Base-by-base conservation (phyloP, 2,113 vertebrate species). In the Patagioenas fasciata region DNA sequence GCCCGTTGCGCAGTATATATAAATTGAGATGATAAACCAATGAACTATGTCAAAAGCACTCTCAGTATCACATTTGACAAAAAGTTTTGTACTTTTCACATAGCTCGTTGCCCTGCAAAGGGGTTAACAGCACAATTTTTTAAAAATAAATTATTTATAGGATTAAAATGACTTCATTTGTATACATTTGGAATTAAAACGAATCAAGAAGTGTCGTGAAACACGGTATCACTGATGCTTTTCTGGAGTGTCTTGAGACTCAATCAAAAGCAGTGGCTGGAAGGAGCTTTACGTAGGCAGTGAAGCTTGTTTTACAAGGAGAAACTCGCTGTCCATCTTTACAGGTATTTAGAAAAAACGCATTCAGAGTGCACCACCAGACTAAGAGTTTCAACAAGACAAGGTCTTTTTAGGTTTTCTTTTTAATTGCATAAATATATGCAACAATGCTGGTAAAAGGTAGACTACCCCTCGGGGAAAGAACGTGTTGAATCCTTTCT, bases 141-240 rank as follows among this genome's bases (percentile, higher is more conserved):
- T 96, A 95, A 98, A 98, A 98, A 98, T 98, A 98, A 98, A 98
- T 98, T 98, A 98, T 98, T 98, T 98, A 98, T 98, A 98, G 98
- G 98, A 98, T 98, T 97, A 97, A 98, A 98, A 95, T 97, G 98
- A 98, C 97, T 98, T 98, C 97, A 97, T 98, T 98, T 98, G 98
- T 98, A 98, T 98, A 98, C 98, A 96, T 98, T 98, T 98, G 97
- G 97, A 98, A 98, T 97, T 97, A 98, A 98, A 98, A 97, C 97
- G 98, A 98, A 97, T 96, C 96, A 97, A 98, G 97, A 98, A 97
- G 93, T 96, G 96, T 97, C 42, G n/a, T 96, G 93, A 96, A 96
- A 94, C 16, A 60, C 11, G 88, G 97, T 96, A 94, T 97, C 93
- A 91, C 89, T 87, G 96, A 96, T 96, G 97, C 96, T 98, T 96